Evolutionary conservation across 2,888 invertebrate genomes (phyloP).

Genomic region (Pogonocherus hispidulus): DNA sequence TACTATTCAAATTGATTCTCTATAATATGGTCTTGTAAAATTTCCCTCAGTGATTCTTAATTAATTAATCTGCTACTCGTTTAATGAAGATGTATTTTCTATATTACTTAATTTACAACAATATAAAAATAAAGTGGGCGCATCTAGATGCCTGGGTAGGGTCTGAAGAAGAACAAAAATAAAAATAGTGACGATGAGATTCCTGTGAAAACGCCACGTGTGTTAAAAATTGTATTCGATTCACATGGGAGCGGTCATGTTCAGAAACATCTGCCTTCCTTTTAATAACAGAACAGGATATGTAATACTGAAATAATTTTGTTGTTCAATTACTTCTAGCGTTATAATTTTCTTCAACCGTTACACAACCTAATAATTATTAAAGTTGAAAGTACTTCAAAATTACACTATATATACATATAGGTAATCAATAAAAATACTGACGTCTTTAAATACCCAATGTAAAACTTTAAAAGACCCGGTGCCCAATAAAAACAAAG

Average conservation of each 20-base stretch:
- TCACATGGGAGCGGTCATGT: constrained; percentile 35
- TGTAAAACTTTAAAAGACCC: neutral
- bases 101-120: constrained; percentile 1
- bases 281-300: constrained; percentile 32
- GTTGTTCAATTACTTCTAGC: constrained; percentile 13
- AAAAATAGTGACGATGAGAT: constrained; percentile 18
- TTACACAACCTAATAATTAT: neutral
- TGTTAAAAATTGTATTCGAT: constrained; percentile 27
- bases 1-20: constrained; percentile 59
- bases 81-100: constrained; percentile 3
- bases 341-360: constrained; percentile 3
- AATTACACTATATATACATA: too few relatives aligned
- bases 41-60: constrained; percentile 16
- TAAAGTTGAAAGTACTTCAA: neutral
- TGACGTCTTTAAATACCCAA: too few relatives aligned
- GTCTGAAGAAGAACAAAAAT: constrained; percentile 6
- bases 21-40: constrained; percentile 25
- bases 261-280: constrained; percentile 36
- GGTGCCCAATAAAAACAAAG: constrained; percentile 39
- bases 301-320: constrained; percentile 19
- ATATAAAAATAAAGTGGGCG: constrained; percentile 12
- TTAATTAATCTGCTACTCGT: constrained; percentile 10
- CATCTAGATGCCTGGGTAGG: neutral
- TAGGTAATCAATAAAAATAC: too few relatives aligned
- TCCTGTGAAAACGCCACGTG: constrained; percentile 31